A percentile compares a stretch with the other conserved stretches of the same genome.
Evolutionary conservation across 1,140 invertebrate species (phyloP).

Genomic region (Trachelipus rathkii): DNA sequence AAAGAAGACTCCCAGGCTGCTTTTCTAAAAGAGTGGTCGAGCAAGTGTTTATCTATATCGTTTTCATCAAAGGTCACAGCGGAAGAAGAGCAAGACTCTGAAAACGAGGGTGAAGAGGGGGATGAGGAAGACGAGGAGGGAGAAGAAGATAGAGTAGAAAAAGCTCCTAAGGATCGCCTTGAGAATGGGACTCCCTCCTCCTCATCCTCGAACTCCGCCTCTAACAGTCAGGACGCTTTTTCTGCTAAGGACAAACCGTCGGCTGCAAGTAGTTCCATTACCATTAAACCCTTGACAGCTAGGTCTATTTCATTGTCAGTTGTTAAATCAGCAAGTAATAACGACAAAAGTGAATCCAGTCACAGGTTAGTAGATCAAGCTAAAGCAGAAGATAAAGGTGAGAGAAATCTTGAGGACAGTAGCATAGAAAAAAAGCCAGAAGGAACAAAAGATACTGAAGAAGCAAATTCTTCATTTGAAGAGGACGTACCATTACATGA

Average conservation of each 20-base stretch:
- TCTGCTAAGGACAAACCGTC: neutral
- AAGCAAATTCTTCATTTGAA: too few relatives aligned
- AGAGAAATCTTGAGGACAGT: too few relatives aligned
- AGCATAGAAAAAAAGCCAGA: neutral
- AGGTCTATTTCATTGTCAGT: neutral
- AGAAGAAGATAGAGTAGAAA: neutral
- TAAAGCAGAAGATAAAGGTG: too few relatives aligned
- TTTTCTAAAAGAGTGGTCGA: neutral
- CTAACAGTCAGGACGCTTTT: conserved; percentile 17
- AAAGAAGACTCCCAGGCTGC: neutral
- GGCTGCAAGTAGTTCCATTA: neutral
- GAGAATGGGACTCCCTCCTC: conserved; percentile 11
- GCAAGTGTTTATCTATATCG: neutral
- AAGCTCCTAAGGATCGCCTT: neutral
- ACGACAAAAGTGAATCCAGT: too few relatives aligned
- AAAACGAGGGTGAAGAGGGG: neutral
- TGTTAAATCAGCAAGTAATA: too few relatives aligned
- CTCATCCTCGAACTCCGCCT: conserved; percentile 18
- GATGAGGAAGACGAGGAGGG: neutral
- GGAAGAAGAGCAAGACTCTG: conserved; percentile 21
- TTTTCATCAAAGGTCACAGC: neutral
- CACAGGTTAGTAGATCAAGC: too few relatives aligned
- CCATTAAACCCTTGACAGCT: conserved; percentile 1
- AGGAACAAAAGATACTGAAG: neutral
- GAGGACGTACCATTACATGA: too few relatives aligned